phyloP scores from a whole-genome alignment of 2,888 invertebrate genomes.

The Xylophagus ater region DNA sequence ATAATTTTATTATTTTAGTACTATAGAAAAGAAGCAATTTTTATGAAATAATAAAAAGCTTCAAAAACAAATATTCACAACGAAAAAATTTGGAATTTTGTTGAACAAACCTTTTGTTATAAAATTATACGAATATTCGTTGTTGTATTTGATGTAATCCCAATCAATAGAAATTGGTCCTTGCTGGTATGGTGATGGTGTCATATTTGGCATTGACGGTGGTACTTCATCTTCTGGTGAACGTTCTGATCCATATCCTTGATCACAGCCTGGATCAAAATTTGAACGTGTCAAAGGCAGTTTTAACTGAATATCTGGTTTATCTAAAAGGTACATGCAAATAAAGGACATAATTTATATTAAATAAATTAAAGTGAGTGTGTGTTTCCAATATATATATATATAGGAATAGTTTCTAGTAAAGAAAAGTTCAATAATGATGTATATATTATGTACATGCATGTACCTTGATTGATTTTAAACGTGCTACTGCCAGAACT shows the following conservation, averaged over 20 bases:
- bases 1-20: no score
- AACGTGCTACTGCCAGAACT: slow-evolving; percentile 17
- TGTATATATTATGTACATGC: not conserved
- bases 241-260: slow-evolving; percentile 65
- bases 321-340: slow-evolving; percentile 9
- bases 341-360: not conserved
- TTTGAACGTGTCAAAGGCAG: slow-evolving; percentile 19
- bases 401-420: not conserved
- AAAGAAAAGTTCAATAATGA: not conserved
- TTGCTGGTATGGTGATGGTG: slow-evolving; percentile 8
- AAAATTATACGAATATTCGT: slow-evolving; percentile 49
- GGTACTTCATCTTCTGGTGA: slow-evolving; percentile 68
- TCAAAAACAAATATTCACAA: no score
- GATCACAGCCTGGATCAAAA: slow-evolving; percentile 50
- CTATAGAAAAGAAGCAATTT: no score
- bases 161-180: slow-evolving; percentile 9
- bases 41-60: not conserved
- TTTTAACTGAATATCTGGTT: slow-evolving; percentile 18
- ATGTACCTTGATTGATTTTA: slow-evolving; percentile 19
- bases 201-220: slow-evolving; percentile 45
- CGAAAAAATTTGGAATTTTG: no score
- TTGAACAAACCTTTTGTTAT: slow-evolving; percentile 53
- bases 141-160: slow-evolving; percentile 8
- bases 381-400: no score
- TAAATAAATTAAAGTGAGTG: not conserved